Evolutionary conservation across 2,113 vertebrate genomes (phyloP), one percentile per base, ranked within the genome.

Genomic region (Catharus bicknelli): DNA sequence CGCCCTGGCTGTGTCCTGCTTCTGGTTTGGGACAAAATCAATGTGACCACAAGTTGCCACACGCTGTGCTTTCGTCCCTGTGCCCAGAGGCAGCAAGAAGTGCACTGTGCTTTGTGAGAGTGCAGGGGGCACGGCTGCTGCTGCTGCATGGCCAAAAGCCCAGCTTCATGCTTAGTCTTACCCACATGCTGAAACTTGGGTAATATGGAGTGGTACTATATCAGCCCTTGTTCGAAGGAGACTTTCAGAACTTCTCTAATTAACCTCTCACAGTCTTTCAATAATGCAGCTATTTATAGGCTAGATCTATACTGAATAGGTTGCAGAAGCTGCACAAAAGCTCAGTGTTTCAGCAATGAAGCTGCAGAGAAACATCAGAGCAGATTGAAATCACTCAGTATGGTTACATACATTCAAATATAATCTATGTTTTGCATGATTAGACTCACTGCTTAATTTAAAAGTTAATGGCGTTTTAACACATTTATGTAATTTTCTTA

Each of bases 271-370:
- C 32, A 62, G 62, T 51, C 78, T 76, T 72, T 73, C 78, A 83
- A 62, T 86, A 95, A 78, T 23, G 74, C 8, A 16, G 81, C 94
- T 94, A 93, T 94, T 92, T 94, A 87, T 92, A 96, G 86, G 62
- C 48, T 21, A 18, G 25, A 57, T 50, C 91, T 79, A 84, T 59
- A 54, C 54, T 45, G 73, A 93, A 92, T 84, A 94, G 83, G 73
- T 69, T 38, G 90, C 42, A 86, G 85, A 68, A 86, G 86, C 86
- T 58, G 73, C 90, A 89, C 79, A 90, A 90, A 91, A 94, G 82
- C 85, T 64, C 38, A 70, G 83, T 94, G 82, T 88, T 96, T 88
- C 42, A 67, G 87, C 50, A 63, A 11, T 50, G 76, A 78, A 81
- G 63, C 76, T 57, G 55, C 5, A 77, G 51, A 82, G 54, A 90